Conservation (phyloP, 2,888 invertebrate genomes). For the Iselma pallidipennis region DNA sequence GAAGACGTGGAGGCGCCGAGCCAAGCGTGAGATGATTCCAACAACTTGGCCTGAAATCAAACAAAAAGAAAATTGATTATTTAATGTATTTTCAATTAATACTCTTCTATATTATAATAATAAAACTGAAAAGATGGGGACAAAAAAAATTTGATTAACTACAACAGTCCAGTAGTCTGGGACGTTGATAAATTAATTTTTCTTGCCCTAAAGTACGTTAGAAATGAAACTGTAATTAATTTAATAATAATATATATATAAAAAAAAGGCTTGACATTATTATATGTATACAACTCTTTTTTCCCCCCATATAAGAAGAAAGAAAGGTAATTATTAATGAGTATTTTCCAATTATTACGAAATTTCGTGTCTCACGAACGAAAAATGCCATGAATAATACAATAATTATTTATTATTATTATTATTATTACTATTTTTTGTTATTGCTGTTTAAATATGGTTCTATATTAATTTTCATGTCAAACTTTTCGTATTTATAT, state of each 20-base stretch:
- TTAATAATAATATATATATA: not conserved
- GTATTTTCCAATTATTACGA: constrained; percentile 4
- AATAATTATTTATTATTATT: constrained; percentile 1
- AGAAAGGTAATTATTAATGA: not conserved
- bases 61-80: constrained; percentile 42
- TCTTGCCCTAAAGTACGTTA: not conserved
- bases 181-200: not conserved
- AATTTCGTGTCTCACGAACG: constrained; percentile 5
- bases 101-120: not conserved
- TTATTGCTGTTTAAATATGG: not conserved
- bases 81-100: not conserved
- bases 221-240: constrained; percentile 3
- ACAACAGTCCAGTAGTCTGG: not conserved
- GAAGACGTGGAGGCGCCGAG: constrained; percentile 88
- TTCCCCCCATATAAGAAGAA: not conserved
- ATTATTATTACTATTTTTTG: no score
- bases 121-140: not conserved
- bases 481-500: not conserved
- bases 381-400: constrained; percentile 6
- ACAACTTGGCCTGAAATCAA: constrained; percentile 83
- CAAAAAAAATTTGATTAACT: not conserved
- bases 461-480: not conserved
- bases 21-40: constrained; percentile 92
- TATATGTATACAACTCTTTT: not conserved
- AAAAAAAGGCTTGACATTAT: not conserved